These are phyloP conservation scores for Aspidoscelis tigris DNA, from an alignment of 2,113 vertebrate genomes.

Conservation along the genomic window DNA sequence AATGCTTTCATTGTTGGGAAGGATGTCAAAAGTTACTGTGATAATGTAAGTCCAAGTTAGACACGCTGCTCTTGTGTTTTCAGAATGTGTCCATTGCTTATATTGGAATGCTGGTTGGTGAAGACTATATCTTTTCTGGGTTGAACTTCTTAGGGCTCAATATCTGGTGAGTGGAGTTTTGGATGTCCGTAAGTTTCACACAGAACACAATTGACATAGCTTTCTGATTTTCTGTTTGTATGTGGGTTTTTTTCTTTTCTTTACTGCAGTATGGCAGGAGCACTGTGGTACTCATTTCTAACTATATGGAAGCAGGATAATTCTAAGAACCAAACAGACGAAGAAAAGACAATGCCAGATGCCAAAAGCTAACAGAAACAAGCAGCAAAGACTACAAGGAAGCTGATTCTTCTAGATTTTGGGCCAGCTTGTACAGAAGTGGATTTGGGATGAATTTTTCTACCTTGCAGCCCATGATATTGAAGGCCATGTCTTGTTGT, in stretches of 20 bases:
- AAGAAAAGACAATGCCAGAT: conserved; percentile 54
- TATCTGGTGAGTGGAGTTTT: conserved; percentile 87
- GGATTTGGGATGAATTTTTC: conserved; percentile 18
- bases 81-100: conserved; percentile 93
- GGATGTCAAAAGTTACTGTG: not conserved
- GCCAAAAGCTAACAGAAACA: conserved; percentile 59
- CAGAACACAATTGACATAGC: not conserved
- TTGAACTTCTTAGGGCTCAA: conserved; percentile 91
- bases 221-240: conserved; percentile 35
- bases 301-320: conserved; percentile 72
- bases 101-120: conserved; percentile 88
- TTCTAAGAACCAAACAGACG: conserved; percentile 46
- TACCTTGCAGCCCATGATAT: conserved; percentile 58
- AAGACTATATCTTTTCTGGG: conserved; percentile 91
- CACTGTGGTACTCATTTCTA: conserved; percentile 86
- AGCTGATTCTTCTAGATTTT: not conserved
- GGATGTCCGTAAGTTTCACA: not conserved
- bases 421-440: conserved; percentile 13
- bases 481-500: conserved; percentile 26
- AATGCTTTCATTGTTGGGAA: not conserved
- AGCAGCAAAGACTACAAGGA: not conserved
- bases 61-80: conserved; percentile 37
- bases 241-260: conserved; percentile 20
- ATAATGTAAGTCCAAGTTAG: not conserved
- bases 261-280: conserved; percentile 85